Evolutionary conservation across 2,888 invertebrate genomes (phyloP).

Genomic region (Drosophila tanythrix): DNA sequence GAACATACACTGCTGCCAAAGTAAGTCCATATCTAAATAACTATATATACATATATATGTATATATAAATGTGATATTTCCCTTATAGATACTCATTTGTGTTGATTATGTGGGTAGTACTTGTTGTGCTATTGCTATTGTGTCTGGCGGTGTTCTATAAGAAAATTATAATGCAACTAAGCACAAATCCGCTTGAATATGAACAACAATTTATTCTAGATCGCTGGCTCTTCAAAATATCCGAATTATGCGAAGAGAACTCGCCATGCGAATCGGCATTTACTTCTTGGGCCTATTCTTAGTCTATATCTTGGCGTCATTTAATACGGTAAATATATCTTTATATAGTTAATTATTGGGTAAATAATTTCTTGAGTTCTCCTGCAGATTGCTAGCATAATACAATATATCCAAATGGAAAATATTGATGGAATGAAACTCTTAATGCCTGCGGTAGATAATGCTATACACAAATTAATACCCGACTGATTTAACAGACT

Average conservation of each 20-base stretch:
- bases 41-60: neutral
- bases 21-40: slow-evolving; percentile 26
- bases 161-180: slow-evolving; percentile 11
- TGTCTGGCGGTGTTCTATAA: slow-evolving; percentile 32
- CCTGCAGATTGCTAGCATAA: neutral
- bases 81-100: neutral
- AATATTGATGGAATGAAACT: neutral
- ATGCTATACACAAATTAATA: neutral
- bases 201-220: slow-evolving; percentile 6
- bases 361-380: neutral
- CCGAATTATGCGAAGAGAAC: slow-evolving; percentile 20
- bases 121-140: neutral
- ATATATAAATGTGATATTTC: neutral
- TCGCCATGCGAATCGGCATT: slow-evolving; percentile 44
- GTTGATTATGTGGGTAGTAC: slow-evolving; percentile 82
- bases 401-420: slow-evolving; percentile 29
- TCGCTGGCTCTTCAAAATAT: slow-evolving; percentile 17
- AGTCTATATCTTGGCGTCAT: slow-evolving; percentile 86
- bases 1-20: slow-evolving; percentile 63
- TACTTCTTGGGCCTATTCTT: slow-evolving; percentile 87
- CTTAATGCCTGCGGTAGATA: slow-evolving; percentile 78
- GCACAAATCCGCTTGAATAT: neutral
- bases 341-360: neutral
- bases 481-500: neutral
- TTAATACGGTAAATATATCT: slow-evolving; percentile 27